Conservation (phyloP, 2,888 invertebrate species). For the Phyllotreta striolata region DNA sequence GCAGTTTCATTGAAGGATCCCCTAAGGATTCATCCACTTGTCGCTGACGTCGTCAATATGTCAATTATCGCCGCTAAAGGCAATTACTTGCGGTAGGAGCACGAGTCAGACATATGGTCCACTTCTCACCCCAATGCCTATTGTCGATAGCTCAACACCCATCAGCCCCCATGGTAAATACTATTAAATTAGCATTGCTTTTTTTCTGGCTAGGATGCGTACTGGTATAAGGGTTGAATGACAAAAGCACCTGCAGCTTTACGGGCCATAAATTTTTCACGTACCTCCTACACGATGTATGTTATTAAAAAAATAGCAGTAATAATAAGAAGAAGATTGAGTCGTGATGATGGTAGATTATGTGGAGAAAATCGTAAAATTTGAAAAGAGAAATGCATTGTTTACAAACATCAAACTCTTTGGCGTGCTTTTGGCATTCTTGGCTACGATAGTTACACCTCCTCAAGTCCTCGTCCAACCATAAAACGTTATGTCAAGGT, state of each 20-base stretch:
- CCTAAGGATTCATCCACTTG: constrained; percentile 48
- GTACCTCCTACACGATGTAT: too few relatives aligned
- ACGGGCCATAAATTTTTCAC: too few relatives aligned
- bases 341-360: too few relatives aligned
- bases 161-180: constrained; percentile 33
- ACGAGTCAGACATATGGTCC: constrained; percentile 44
- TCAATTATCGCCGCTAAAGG: constrained; percentile 57
- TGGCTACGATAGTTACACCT: constrained; percentile 46
- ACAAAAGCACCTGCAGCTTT: too few relatives aligned
- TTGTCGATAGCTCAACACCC: constrained; percentile 27
- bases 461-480: constrained; percentile 52
- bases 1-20: constrained; percentile 22
- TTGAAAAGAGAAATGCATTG: constrained; percentile 10
- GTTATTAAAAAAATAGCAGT: too few relatives aligned
- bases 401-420: constrained; percentile 20
- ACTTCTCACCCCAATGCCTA: constrained; percentile 37
- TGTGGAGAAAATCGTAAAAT: not conserved
- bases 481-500: constrained; percentile 57
- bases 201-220: too few relatives aligned
- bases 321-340: too few relatives aligned
- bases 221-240: not conserved
- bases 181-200: constrained; percentile 20
- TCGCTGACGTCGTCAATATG: constrained; percentile 59
- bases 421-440: constrained; percentile 17
- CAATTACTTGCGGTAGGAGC: constrained; percentile 56